Evolutionary conservation across 2,888 invertebrate species (phyloP).

Genomic region (Eudasyphora cyanicolor): DNA sequence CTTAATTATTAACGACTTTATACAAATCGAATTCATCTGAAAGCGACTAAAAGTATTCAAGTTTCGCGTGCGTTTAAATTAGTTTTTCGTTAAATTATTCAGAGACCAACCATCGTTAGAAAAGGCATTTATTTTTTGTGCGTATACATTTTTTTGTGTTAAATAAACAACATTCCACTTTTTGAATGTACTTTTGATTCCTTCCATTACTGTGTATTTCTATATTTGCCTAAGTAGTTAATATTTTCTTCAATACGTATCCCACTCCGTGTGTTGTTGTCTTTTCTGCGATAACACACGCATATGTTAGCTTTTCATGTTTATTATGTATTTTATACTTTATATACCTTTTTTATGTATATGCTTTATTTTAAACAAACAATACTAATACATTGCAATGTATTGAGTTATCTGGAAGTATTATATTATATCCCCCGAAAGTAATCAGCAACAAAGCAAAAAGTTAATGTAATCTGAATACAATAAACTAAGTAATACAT

Average conservation of each 20-base stretch:
- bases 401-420: slow-evolving; percentile 41
- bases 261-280: slow-evolving; percentile 36
- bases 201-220: slow-evolving; percentile 52
- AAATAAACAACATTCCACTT: slow-evolving; percentile 23
- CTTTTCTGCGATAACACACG: slow-evolving; percentile 1
- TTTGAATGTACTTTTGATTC: slow-evolving; percentile 46
- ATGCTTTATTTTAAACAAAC: slow-evolving; percentile 1
- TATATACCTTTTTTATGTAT: background rate
- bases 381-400: slow-evolving; percentile 27
- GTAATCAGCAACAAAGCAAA: slow-evolving; percentile 12
- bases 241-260: slow-evolving; percentile 20
- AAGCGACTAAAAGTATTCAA: slow-evolving; percentile 23
- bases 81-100: slow-evolving; percentile 11
- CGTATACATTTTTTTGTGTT: slow-evolving; percentile 49
- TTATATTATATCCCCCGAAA: slow-evolving; percentile 44
- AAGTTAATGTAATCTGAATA: slow-evolving; percentile 13
- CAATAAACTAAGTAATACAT: slow-evolving; percentile 16
- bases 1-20: slow-evolving; percentile 45
- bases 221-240: slow-evolving; percentile 53
- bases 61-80: background rate
- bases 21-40: slow-evolving; percentile 4
- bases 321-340: slow-evolving; percentile 5
- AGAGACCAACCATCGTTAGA: slow-evolving; percentile 56
- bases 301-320: slow-evolving; percentile 11
- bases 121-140: slow-evolving; percentile 61